Conservation (phyloP, 2,888 invertebrate species). For the Tortricodes alternella region DNA sequence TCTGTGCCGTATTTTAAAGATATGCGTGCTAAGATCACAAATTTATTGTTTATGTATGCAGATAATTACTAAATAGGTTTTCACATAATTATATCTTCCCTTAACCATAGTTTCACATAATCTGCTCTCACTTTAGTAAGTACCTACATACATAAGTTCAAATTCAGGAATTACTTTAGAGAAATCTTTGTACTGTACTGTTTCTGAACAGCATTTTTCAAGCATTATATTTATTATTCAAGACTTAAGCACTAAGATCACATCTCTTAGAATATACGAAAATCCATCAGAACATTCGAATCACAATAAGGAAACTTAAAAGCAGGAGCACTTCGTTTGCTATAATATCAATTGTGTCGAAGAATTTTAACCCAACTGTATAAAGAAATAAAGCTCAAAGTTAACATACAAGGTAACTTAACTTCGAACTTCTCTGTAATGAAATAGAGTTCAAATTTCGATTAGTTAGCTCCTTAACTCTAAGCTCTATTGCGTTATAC, state of each 20-base stretch:
- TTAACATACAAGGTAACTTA: too few species aligned
- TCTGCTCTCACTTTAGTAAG: too few species aligned
- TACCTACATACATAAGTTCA: background rate
- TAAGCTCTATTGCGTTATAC: too few species aligned
- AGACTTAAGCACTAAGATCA: constrained; percentile 22
- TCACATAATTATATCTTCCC: too few species aligned
- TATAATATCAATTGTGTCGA: too few species aligned
- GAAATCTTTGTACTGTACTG: constrained; percentile 15
- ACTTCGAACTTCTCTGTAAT: too few species aligned
- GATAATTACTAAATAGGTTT: background rate
- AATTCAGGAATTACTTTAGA: background rate
- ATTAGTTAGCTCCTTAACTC: too few species aligned
- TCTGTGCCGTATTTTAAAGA: constrained; percentile 31
- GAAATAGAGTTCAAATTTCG: too few species aligned
- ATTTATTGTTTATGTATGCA: constrained; percentile 13
- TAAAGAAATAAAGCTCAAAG: too few species aligned
- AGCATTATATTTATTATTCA: background rate
- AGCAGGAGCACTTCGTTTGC: too few species aligned
- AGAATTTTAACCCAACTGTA: too few species aligned
- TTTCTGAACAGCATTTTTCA: background rate
- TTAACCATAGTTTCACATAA: too few species aligned
- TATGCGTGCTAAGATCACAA: constrained; percentile 32
- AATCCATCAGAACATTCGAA: background rate
- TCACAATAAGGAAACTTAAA: background rate
- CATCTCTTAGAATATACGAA: constrained; percentile 10